Evolutionary conservation across 2,888 invertebrate genomes (phyloP).

Genomic region (Drosophila melanocephala): DNA sequence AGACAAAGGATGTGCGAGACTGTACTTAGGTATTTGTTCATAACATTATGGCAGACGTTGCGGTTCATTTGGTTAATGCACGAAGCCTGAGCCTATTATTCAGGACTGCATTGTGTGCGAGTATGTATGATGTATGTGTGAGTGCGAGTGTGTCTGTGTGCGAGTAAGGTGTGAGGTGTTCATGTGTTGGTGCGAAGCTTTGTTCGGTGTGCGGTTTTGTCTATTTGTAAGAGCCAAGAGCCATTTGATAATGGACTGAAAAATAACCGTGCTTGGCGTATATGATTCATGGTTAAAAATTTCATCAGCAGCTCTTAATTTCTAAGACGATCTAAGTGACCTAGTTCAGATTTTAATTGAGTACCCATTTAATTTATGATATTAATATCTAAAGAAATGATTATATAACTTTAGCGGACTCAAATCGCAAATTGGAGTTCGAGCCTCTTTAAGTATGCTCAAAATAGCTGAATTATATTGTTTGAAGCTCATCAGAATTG

Average conservation of each 20-base stretch:
- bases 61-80: conserved; percentile 79
- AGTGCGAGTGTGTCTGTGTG: background rate
- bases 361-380: background rate
- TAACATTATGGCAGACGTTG: conserved; percentile 65
- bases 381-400: conserved; percentile 5
- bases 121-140: conserved; percentile 1
- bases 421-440: background rate
- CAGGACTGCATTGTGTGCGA: conserved; percentile 45
- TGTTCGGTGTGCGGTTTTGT: conserved; percentile 46
- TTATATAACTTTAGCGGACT: background rate
- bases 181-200: conserved; percentile 38
- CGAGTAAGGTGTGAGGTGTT: background rate
- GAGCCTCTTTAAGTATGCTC: background rate
- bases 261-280: conserved; percentile 11
- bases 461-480: background rate
- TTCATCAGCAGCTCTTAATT: conserved; percentile 5
- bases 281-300: conserved; percentile 5
- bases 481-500: background rate
- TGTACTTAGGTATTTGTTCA: conserved; percentile 61
- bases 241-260: conserved; percentile 48
- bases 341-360: background rate
- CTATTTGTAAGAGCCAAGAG: conserved; percentile 38
- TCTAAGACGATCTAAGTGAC: conserved; percentile 4
- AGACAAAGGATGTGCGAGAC: conserved; percentile 1
- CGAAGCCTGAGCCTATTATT: conserved; percentile 68